phyloP scores from a whole-genome alignment of 2,797 vertebrate species.

The Bucorvus abyssinicus region DNA sequence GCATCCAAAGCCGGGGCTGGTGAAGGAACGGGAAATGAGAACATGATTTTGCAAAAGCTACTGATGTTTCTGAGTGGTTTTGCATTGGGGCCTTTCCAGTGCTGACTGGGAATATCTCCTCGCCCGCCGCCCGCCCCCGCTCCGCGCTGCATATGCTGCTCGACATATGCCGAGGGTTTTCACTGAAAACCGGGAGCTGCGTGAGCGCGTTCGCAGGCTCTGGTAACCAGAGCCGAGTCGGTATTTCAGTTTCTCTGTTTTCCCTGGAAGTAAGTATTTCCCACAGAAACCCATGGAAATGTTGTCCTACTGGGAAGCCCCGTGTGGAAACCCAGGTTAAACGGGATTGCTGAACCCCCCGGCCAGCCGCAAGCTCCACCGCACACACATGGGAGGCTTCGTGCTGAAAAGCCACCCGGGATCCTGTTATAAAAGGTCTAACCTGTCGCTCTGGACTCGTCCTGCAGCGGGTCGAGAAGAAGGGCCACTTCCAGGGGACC shows the following conservation, averaged over 20 bases:
- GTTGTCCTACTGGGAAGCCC: neutral
- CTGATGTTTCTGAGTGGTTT: neutral
- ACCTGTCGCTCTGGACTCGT: accelerated
- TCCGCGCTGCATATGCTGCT: neutral
- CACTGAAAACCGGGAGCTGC: neutral
- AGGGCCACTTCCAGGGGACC: too few species aligned
- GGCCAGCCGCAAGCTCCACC: neutral
- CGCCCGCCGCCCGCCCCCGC: neutral
- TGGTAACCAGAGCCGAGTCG: neutral
- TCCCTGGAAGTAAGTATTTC: neutral
- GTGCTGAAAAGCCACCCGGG: neutral
- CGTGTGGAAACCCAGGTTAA: accelerated
- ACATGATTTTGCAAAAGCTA: neutral
- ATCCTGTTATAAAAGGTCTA: neutral
- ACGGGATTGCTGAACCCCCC: neutral
- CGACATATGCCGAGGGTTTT: neutral
- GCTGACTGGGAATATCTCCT: neutral
- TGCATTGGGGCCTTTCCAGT: neutral
- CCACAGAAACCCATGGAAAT: neutral
- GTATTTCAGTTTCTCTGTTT: neutral
- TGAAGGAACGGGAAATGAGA: neutral
- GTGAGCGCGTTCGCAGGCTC: neutral
- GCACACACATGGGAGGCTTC: accelerated
- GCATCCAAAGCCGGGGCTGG: neutral
- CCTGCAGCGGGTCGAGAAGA: neutral